phyloP scores from a whole-genome alignment of 2,888 invertebrate genomes.

The Steinernema carpocapsae region DNA sequence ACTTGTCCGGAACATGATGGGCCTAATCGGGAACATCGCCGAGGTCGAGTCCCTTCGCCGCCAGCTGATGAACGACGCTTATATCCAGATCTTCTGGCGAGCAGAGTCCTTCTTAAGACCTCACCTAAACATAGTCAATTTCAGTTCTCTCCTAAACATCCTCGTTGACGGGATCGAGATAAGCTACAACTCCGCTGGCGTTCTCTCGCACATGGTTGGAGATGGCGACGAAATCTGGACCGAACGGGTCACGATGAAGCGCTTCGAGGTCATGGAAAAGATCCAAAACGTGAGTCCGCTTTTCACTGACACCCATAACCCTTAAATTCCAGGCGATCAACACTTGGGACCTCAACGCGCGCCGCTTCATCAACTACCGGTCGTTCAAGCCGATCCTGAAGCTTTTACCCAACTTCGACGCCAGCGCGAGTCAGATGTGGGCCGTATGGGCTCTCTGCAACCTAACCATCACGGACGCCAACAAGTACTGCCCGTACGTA shows the following conservation, averaged over 20 bases:
- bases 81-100: slow-evolving; percentile 80
- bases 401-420: slow-evolving; percentile 79
- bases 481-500: slow-evolving; percentile 82
- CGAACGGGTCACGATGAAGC: slow-evolving; percentile 61
- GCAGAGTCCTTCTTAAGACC: slow-evolving; percentile 15
- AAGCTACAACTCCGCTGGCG: slow-evolving; percentile 73
- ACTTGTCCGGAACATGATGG: slow-evolving; percentile 95
- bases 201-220: slow-evolving; percentile 90
- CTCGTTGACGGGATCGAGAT: slow-evolving; percentile 93
- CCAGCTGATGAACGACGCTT: slow-evolving; percentile 83
- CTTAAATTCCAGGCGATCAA: slow-evolving; percentile 80
- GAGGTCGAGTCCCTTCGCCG: slow-evolving; percentile 84
- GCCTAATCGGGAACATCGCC: slow-evolving; percentile 87
- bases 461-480: slow-evolving; percentile 89
- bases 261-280: slow-evolving; percentile 57
- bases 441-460: slow-evolving; percentile 96
- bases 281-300: slow-evolving; percentile 53
- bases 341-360: slow-evolving; percentile 84
- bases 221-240: slow-evolving; percentile 85
- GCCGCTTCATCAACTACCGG: slow-evolving; percentile 93
- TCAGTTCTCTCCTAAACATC: slow-evolving; percentile 70
- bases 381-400: slow-evolving; percentile 91
- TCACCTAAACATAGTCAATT: slow-evolving; percentile 27
- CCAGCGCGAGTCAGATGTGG: slow-evolving; percentile 74
- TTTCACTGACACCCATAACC: slow-evolving; percentile 1